phyloP scores from a whole-genome alignment of 2,113 vertebrate genomes.

The Pomatorhinus ruficollis region DNA sequence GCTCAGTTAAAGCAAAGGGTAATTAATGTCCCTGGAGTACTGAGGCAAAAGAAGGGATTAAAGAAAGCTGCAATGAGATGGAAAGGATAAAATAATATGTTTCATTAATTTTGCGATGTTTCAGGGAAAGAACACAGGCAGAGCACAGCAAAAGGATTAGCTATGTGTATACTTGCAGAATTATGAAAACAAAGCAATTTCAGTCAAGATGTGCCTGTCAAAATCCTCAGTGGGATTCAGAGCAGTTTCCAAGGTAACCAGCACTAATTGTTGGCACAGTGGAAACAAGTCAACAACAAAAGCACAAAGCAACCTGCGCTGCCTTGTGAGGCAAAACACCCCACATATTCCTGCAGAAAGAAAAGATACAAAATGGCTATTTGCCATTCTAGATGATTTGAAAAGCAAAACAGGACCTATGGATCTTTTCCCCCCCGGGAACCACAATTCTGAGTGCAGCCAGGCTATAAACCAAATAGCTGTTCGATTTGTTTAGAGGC shows the following conservation, averaged over 20 bases:
- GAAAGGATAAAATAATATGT: slow-evolving; percentile 42
- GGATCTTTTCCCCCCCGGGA: not conserved
- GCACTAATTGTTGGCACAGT: slow-evolving; percentile 69
- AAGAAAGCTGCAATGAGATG: slow-evolving; percentile 23
- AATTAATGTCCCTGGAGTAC: slow-evolving; percentile 22
- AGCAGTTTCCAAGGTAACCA: slow-evolving; percentile 76
- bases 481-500: not conserved
- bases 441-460: not conserved
- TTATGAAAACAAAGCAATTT: slow-evolving; percentile 74
- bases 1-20: not conserved
- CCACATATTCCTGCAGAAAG: slow-evolving; percentile 18
- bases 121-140: slow-evolving; percentile 13
- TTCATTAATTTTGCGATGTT: slow-evolving; percentile 31
- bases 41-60: slow-evolving; percentile 20
- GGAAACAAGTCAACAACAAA: slow-evolving; percentile 64
- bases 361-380: not conserved
- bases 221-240: slow-evolving; percentile 68
- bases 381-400: not conserved
- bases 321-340: slow-evolving; percentile 36
- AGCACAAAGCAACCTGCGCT: slow-evolving; percentile 43
- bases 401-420: slow-evolving; percentile 17
- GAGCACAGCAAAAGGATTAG: slow-evolving; percentile 49
- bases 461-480: not conserved
- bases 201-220: slow-evolving; percentile 72
- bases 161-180: slow-evolving; percentile 31